Base-by-base conservation (phyloP, 2,888 invertebrate species). In the Elegia similella region DNA sequence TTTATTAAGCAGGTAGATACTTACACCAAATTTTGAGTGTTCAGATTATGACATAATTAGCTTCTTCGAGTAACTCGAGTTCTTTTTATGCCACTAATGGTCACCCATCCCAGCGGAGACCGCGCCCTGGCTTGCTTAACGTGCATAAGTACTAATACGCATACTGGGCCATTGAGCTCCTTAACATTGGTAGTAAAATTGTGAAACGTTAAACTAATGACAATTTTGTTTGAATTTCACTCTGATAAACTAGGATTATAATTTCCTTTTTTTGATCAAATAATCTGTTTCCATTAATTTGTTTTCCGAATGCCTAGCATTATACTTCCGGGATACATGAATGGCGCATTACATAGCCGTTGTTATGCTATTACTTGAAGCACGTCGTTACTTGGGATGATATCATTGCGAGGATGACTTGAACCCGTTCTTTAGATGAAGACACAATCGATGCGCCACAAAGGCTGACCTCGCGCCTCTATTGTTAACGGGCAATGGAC, bases 401-500 rank as follows among this genome's bases (percentile, higher is more conserved):
- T 44, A 44, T 44, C 66, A 69, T 66, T 66, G 67, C 64, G 69
- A 79, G 76, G 80, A 83, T 78, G 72, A 78, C 73, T 77, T 76
- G 71, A 74, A 77, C 70, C 70, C 70, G 73, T 77, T 79, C 64
- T 72, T 65, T 73, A 69, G 70, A 78, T 69, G 65, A 66, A 78
- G 72, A 71, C 68, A 88, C 84, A 86, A 86, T 85, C 73, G 73
- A 73, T 72, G 70, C 66, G 64, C 64, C 66, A 75, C 70, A 69
- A 75, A 75, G 70, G 63, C 65, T 80, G 86, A 83, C 85, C 86
- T 86, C 84, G 76, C 67, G 62, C 69, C 68, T 73, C 72, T 72
- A 81, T 84, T 85, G 78, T 82, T 60, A 67, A 59, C 61, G 69
- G 73, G 75, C 75, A 78, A 75, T 76, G 75, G 76, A 76, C 71